Conservation (phyloP, 2,888 invertebrate genomes). For the Caradrina kadenii region DNA sequence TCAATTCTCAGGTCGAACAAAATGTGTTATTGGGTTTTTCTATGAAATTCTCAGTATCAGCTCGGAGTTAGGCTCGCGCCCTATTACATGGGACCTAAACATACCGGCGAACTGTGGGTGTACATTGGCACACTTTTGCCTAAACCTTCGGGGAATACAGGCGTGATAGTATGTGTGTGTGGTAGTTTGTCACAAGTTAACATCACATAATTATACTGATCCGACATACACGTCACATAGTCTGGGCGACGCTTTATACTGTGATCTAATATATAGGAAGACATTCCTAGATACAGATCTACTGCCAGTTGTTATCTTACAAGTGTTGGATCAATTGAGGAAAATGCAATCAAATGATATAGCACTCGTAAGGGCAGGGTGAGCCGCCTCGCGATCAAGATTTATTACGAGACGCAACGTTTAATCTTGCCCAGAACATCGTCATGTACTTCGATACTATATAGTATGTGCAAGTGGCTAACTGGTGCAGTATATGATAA, state of each 20-base stretch:
- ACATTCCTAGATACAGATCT: conserved; percentile 45
- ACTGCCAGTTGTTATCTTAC: conserved; percentile 28
- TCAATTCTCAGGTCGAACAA: too few species aligned
- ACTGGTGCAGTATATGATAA: neutral
- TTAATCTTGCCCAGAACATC: conserved; percentile 50
- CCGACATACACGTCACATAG: neutral
- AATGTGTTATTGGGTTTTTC: too few species aligned
- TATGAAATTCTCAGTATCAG: too few species aligned
- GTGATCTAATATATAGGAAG: conserved; percentile 23
- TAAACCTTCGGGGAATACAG: too few species aligned
- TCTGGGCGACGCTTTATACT: neutral
- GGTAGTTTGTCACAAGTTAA: too few species aligned
- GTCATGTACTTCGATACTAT: conserved; percentile 7
- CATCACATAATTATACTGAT: too few species aligned
- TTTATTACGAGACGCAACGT: conserved; percentile 38
- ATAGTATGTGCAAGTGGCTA: neutral
- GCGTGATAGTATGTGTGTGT: too few species aligned
- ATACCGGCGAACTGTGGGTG: too few species aligned
- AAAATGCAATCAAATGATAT: conserved; percentile 55
- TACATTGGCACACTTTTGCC: too few species aligned
- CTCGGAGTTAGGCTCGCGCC: too few species aligned
- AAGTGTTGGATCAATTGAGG: conserved; percentile 57
- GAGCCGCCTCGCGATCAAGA: conserved; percentile 46
- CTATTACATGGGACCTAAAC: too few species aligned
- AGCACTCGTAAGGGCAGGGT: conserved; percentile 53